Evolutionary conservation across 2,888 invertebrate species (phyloP).

Genomic region (Mythimna ferrago): DNA sequence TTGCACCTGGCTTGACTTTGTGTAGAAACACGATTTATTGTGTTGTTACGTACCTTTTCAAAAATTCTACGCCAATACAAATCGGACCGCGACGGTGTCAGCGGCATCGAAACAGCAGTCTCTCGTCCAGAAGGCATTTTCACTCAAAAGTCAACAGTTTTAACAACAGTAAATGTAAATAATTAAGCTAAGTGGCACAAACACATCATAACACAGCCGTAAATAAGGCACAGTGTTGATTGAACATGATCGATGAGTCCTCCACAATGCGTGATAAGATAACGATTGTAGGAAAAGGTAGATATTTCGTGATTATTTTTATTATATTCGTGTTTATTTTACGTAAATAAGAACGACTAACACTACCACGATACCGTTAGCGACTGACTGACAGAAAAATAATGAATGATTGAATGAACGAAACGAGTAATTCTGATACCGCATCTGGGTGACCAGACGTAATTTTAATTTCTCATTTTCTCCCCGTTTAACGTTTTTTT

Average conservation of each 20-base stretch:
- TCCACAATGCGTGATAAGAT: constrained; percentile 77
- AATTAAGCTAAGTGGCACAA: constrained; percentile 68
- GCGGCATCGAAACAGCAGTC: constrained; percentile 83
- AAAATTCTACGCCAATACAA: constrained; percentile 89
- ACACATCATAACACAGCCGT: constrained; percentile 68
- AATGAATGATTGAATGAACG: constrained; percentile 9
- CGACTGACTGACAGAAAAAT: constrained; percentile 61
- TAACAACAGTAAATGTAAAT: constrained; percentile 65
- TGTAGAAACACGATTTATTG: not conserved
- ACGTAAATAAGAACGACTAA: constrained; percentile 57
- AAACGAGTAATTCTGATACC: not conserved
- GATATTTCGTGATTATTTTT: constrained; percentile 65
- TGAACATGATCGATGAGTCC: constrained; percentile 76
- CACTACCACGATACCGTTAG: constrained; percentile 68
- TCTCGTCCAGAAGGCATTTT: constrained; percentile 85
- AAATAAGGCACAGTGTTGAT: constrained; percentile 63
- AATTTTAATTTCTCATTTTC: not conserved
- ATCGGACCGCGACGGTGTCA: constrained; percentile 85
- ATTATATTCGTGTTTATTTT: constrained; percentile 65
- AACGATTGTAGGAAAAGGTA: constrained; percentile 64
- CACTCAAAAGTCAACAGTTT: constrained; percentile 63
- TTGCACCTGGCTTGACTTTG: constrained; percentile 36
- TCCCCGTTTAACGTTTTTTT: not conserved
- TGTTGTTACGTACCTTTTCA: constrained; percentile 81
- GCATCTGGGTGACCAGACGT: not conserved